A percentile compares a stretch with the other conserved stretches of the same genome.
Evolutionary conservation across 2,113 vertebrate species (phyloP).

Genomic region (Cranoglanis bouderius): DNA sequence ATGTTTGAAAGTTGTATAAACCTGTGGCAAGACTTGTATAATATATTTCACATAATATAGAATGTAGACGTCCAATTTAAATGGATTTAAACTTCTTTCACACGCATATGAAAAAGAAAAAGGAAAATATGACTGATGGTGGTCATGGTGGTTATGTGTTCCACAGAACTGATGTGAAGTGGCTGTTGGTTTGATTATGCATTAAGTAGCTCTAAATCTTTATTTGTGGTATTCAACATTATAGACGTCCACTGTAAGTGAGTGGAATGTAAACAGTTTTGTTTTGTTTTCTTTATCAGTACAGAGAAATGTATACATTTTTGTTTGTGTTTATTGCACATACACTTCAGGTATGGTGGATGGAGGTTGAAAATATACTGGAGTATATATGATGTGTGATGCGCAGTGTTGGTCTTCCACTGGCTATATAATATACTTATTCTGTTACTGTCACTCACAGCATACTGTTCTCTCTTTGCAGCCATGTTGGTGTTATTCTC

Average conservation of each 20-base stretch:
- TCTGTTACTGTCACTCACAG: conserved; percentile 74
- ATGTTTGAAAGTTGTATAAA: background rate
- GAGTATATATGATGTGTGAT: background rate
- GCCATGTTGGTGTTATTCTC: conserved; percentile 85
- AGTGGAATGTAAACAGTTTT: background rate
- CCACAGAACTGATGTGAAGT: background rate
- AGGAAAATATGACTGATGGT: background rate
- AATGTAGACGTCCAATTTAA: background rate
- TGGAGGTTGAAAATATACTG: background rate
- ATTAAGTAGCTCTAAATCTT: background rate
- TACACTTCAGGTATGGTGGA: background rate
- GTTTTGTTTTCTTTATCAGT: background rate
- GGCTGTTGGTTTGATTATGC: background rate
- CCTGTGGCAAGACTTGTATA: background rate
- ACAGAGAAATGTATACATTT: background rate
- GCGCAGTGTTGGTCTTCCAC: too few relatives aligned
- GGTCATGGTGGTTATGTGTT: background rate
- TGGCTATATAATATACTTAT: background rate
- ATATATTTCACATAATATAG: background rate
- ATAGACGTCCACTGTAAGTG: too few relatives aligned
- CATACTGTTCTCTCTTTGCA: conserved; percentile 86
- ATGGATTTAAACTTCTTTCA: background rate
- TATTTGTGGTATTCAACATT: background rate
- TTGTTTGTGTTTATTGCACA: background rate
- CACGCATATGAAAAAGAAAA: background rate